Conservation (phyloP, 2,797 vertebrate genomes). For the Ctenochaetus hawaiiensis region DNA sequence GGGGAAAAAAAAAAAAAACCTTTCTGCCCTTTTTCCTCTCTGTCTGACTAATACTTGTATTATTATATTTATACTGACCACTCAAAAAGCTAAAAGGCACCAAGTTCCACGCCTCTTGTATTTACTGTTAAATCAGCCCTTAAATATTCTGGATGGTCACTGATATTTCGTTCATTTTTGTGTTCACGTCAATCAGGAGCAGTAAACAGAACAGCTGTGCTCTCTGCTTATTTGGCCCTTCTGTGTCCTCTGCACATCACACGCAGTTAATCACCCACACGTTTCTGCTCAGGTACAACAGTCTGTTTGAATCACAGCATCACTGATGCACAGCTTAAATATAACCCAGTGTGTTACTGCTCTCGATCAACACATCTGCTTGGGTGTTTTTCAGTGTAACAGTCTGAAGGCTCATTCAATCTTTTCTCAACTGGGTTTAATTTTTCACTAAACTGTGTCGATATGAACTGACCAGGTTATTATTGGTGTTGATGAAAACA, state of each 20-base stretch:
- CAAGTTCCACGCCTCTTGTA: background rate
- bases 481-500: background rate
- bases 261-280: background rate
- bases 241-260: background rate
- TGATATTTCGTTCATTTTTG: background rate
- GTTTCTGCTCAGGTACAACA: constrained; percentile 2
- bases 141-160: background rate
- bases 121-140: background rate
- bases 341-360: background rate
- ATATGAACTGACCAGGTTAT: background rate
- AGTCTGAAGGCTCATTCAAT: background rate
- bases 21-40: constrained; percentile 24
- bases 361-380: constrained; percentile 9
- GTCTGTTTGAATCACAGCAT: constrained; percentile 3
- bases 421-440: background rate
- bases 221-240: background rate
- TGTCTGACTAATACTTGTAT: too few relatives aligned
- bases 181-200: background rate
- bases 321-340: background rate
- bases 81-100: background rate
- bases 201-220: constrained; percentile 16
- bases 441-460: background rate
- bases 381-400: background rate
- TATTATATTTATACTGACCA: too few relatives aligned
- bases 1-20: constrained; percentile 41